Evolutionary conservation across 2,113 vertebrate genomes (phyloP).

Genomic region (Nematolebias whitei): DNA sequence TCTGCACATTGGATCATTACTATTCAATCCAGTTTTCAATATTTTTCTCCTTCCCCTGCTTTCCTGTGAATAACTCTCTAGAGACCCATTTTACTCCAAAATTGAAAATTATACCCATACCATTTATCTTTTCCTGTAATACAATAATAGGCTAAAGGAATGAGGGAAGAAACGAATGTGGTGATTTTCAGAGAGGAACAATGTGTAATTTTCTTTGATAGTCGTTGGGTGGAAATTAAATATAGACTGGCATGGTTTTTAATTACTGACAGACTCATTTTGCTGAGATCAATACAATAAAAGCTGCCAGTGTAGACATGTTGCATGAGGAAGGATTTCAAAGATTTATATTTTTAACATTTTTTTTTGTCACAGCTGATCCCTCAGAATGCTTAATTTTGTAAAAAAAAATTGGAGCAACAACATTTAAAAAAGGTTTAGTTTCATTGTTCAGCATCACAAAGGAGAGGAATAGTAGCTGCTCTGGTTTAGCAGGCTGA

Average conservation of each 20-base stretch:
- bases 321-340: slow-evolving; percentile 12
- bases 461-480: not conserved
- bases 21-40: slow-evolving; percentile 53
- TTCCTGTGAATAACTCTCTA: slow-evolving; percentile 33
- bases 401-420: slow-evolving; percentile 15
- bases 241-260: slow-evolving; percentile 66
- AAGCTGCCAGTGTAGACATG: slow-evolving; percentile 36
- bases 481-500: slow-evolving; percentile 9
- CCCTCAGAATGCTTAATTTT: slow-evolving; percentile 20
- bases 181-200: slow-evolving; percentile 52
- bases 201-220: slow-evolving; percentile 63
- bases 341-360: slow-evolving; percentile 54
- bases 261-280: slow-evolving; percentile 69
- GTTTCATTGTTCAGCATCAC: slow-evolving; percentile 9
- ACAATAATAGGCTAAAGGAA: slow-evolving; percentile 60
- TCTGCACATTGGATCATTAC: slow-evolving; percentile 47
- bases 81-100: slow-evolving; percentile 59
- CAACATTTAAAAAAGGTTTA: slow-evolving; percentile 3
- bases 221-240: slow-evolving; percentile 60
- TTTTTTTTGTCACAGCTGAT: slow-evolving; percentile 5
- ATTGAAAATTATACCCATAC: slow-evolving; percentile 62
- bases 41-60: slow-evolving; percentile 12
- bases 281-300: slow-evolving; percentile 51
- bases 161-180: slow-evolving; percentile 19
- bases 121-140: slow-evolving; percentile 63